Percentiles rank a stretch among this genome's conserved stretches.
Evolutionary conservation across 2,113 vertebrate genomes (phyloP).

Genomic region (Heptranchias perlo): DNA sequence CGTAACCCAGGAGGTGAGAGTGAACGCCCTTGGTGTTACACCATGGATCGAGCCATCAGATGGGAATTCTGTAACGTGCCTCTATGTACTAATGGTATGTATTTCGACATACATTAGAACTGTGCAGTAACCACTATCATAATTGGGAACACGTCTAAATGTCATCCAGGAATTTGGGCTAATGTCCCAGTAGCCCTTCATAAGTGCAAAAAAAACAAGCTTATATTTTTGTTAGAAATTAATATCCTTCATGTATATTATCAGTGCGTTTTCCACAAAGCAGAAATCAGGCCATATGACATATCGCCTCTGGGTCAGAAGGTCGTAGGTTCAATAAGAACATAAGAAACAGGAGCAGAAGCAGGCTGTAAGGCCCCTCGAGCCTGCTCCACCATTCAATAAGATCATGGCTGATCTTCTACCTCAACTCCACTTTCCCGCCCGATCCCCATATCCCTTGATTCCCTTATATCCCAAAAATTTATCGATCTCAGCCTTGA

Average conservation of each 20-base stretch:
- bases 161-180: neutral
- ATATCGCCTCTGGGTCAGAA: neutral
- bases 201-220: neutral
- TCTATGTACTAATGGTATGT: slow-evolving; percentile 59
- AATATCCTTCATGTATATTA: neutral
- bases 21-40: slow-evolving; percentile 79
- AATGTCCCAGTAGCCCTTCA: neutral
- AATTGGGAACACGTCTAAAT: neutral
- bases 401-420: too few relatives aligned
- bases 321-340: neutral
- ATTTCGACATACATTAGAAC: neutral
- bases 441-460: too few relatives aligned
- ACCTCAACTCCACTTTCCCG: too few relatives aligned
- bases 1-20: slow-evolving; percentile 80
- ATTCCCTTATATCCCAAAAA: too few relatives aligned
- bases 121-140: neutral
- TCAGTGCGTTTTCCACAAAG: neutral
- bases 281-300: neutral
- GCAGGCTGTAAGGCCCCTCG: too few relatives aligned
- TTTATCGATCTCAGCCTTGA: too few relatives aligned
- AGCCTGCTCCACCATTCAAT: too few relatives aligned
- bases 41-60: slow-evolving; percentile 62
- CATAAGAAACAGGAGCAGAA: too few relatives aligned
- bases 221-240: neutral
- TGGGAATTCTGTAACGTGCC: slow-evolving; percentile 80